These are phyloP conservation scores for Xyrichtys novacula DNA, from an alignment of 2,797 vertebrate species.

Conservation along the genomic window DNA sequence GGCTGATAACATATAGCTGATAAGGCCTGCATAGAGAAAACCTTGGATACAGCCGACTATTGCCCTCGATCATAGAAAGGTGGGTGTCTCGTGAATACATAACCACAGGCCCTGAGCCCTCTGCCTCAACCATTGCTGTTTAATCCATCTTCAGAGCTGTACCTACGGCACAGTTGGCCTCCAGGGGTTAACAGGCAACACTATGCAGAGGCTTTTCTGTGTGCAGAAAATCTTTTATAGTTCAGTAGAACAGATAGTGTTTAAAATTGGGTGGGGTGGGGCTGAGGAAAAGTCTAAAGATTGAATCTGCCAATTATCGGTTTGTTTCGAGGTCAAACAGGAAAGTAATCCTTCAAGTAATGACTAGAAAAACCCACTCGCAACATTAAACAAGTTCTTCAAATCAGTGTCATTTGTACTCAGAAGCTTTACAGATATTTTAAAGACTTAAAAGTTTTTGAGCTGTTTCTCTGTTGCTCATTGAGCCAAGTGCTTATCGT, in stretches of 20 bases:
- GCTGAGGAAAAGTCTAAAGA: conserved; percentile 22
- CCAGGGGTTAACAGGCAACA: conserved; percentile 48
- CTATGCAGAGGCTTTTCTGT: conserved; percentile 12
- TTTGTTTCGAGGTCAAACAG: conserved; percentile 8
- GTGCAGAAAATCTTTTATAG: conserved; percentile 16
- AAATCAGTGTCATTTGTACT: conserved; percentile 1
- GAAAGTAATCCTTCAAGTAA: conserved; percentile 5
- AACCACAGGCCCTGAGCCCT: conserved; percentile 50
- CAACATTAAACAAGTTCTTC: background rate
- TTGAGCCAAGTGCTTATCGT: conserved; percentile 17
- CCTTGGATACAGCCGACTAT: conserved; percentile 44
- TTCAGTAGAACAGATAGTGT: conserved; percentile 23
- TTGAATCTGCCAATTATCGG: conserved; percentile 1
- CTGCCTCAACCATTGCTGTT: conserved; percentile 73
- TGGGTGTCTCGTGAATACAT: conserved; percentile 56
- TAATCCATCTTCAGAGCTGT: conserved; percentile 72
- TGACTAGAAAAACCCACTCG: background rate
- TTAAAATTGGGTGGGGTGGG: conserved; percentile 11
- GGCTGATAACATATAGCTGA: conserved; percentile 34
- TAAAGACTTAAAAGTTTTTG: conserved; percentile 26
- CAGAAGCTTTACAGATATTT: conserved; percentile 21
- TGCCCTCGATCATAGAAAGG: conserved; percentile 54
- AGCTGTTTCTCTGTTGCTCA: conserved; percentile 2
- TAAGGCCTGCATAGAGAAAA: conserved; percentile 25
- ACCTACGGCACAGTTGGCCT: conserved; percentile 52